Evolutionary conservation across 2,797 vertebrate genomes (phyloP).

Genomic region (Semaprochilodus insignis): DNA sequence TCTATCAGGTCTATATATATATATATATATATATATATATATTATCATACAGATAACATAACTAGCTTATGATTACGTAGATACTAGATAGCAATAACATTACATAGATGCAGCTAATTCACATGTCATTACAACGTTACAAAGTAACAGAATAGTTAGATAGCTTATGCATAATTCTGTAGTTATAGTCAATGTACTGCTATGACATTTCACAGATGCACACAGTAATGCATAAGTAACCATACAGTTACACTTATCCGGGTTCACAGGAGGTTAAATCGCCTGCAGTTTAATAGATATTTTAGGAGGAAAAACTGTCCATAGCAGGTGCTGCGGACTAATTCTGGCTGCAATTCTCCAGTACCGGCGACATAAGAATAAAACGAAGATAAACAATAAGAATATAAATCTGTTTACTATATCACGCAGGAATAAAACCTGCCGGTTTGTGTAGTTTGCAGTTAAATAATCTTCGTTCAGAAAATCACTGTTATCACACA

Average conservation of each 20-base stretch:
- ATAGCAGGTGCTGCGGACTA: too few relatives aligned
- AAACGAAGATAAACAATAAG: too few relatives aligned
- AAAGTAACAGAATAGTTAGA: background rate
- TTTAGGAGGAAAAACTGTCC: background rate
- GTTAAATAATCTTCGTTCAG: background rate
- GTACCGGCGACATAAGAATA: too few relatives aligned
- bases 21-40: background rate
- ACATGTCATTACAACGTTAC: background rate
- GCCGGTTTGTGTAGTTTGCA: background rate
- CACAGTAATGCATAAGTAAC: too few relatives aligned
- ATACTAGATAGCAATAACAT: background rate
- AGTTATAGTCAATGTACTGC: background rate
- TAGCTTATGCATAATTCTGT: background rate
- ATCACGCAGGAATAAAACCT: conserved; percentile 5
- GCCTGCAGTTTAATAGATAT: too few relatives aligned
- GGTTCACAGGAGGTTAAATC: too few relatives aligned
- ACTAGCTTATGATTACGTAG: too few relatives aligned
- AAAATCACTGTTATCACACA: background rate
- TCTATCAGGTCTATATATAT: background rate
- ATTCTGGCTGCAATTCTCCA: too few relatives aligned
- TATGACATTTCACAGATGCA: background rate
- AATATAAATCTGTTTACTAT: conserved; percentile 15
- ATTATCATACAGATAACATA: background rate
- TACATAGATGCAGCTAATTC: background rate
- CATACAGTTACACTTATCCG: too few relatives aligned